phyloP scores from a whole-genome alignment of 2,888 invertebrate genomes.

The Lasioglossum leucozonium region DNA sequence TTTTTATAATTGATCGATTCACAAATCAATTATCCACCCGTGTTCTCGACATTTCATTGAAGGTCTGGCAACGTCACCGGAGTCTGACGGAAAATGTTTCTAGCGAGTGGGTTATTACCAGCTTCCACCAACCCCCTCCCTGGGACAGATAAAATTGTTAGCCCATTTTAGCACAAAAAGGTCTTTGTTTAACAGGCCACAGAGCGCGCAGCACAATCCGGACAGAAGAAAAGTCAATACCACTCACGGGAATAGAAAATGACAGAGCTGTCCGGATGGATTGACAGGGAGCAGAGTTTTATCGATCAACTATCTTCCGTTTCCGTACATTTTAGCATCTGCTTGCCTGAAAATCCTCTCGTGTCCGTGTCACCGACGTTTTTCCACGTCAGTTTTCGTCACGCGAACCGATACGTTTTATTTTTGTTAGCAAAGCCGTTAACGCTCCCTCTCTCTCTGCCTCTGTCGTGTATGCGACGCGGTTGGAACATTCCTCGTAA shows the following conservation, averaged over 20 bases:
- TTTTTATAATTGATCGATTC: neutral
- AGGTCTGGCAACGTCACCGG: neutral
- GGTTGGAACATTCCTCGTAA: constrained; percentile 74
- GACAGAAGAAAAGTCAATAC: neutral
- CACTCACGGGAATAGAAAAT: neutral
- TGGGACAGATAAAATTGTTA: neutral
- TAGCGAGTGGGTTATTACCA: neutral
- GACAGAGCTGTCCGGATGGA: neutral
- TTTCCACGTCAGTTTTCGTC: neutral
- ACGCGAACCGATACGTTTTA: constrained; percentile 11
- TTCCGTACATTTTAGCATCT: neutral
- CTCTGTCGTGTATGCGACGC: constrained; percentile 13
- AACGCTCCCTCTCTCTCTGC: too few species aligned
- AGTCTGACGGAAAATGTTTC: neutral
- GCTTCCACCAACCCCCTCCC: too few species aligned
- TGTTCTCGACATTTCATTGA: neutral
- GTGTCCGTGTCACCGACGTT: neutral
- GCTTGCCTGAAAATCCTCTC: neutral
- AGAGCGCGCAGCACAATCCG: neutral
- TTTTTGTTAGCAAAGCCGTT: constrained; percentile 4
- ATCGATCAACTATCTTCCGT: neutral
- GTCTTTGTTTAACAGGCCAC: neutral
- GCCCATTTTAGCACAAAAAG: neutral
- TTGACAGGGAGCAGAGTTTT: neutral
- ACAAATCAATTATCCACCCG: too few species aligned